Percentiles rank a stretch among this genome's conserved stretches.
Conservation (phyloP, 2,797 vertebrate genomes). For the Argya squamiceps region DNA sequence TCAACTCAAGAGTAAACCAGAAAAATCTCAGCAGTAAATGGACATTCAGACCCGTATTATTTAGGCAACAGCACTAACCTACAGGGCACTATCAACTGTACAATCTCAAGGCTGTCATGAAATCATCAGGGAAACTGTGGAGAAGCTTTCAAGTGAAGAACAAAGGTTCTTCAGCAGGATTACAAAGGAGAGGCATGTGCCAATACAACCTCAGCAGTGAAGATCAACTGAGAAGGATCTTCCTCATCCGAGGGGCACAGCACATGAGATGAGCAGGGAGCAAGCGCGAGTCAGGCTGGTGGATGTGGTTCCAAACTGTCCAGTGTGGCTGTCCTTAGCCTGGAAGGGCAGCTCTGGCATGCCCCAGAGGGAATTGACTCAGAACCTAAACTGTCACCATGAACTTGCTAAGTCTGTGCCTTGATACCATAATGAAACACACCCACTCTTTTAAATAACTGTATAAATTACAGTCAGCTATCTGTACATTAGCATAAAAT, state of each 20-base stretch:
- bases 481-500: background rate
- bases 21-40: background rate
- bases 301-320: background rate
- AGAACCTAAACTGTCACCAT: background rate
- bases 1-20: background rate
- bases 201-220: background rate
- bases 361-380: background rate
- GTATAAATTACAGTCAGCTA: background rate
- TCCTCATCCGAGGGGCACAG: background rate
- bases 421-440: background rate
- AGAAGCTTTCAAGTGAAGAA: background rate
- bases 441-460: background rate
- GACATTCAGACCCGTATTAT: background rate
- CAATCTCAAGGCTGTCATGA: background rate
- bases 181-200: background rate
- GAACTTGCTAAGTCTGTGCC: background rate
- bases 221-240: background rate
- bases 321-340: background rate
- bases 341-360: background rate
- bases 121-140: background rate
- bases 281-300: fast-evolving
- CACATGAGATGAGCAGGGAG: background rate
- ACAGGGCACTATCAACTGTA: background rate
- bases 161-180: background rate
- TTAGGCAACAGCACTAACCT: background rate